phyloP scores from a whole-genome alignment of 1,140 invertebrate genomes.

The Solenopsis fugax region DNA sequence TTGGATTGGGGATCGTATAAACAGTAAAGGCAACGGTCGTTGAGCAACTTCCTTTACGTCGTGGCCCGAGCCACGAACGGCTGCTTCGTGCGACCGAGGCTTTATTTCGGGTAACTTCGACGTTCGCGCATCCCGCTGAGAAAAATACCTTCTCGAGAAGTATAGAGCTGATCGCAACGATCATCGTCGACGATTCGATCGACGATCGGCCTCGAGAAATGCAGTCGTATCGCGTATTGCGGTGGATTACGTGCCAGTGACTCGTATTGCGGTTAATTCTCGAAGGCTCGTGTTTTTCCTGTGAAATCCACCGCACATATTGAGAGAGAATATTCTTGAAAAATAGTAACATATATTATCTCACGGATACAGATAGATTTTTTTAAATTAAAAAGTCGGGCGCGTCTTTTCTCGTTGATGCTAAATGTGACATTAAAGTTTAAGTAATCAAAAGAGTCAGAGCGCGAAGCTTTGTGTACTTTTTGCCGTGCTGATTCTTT shows the following conservation, averaged over 20 bases:
- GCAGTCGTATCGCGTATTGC: constrained; percentile 18
- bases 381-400: not conserved
- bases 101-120: constrained; percentile 68
- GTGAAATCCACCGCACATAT: not conserved
- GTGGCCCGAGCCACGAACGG: constrained; percentile 54
- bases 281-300: not conserved
- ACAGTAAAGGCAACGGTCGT: constrained; percentile 64
- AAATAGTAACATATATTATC: constrained; percentile 9
- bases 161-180: constrained; percentile 24
- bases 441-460: not conserved
- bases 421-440: not conserved
- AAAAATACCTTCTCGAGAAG: constrained; percentile 35
- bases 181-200: constrained; percentile 12
- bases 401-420: not conserved
- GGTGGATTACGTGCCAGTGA: not conserved
- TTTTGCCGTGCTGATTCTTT: constrained; percentile 35
- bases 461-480: constrained; percentile 2
- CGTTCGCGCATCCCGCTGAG: constrained; percentile 16
- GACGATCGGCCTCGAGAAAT: constrained; percentile 13
- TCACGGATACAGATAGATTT: not conserved
- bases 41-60: constrained; percentile 64
- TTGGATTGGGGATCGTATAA: constrained; percentile 63
- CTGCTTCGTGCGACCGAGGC: constrained; percentile 54
- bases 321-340: not conserved
- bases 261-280: not conserved